Percentiles rank a stretch among this genome's conserved stretches.
Conservation (phyloP, 2,113 vertebrate genomes). For the Cavia aperea region DNA sequence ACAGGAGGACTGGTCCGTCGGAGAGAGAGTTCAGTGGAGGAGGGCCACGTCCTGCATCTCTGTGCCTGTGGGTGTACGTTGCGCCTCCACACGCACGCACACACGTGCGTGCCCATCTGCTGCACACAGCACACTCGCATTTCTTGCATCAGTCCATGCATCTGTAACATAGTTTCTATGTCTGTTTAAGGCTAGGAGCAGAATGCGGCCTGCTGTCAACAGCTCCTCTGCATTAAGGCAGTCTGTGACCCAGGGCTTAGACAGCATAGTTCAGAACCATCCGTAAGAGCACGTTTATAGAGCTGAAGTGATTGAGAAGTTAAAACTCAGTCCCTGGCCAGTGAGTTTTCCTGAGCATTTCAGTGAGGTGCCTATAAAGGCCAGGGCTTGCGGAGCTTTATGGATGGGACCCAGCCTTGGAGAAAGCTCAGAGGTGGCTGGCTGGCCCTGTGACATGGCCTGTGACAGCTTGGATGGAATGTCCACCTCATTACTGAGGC, state of each 20-base stretch:
- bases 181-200: conserved; percentile 53
- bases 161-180: conserved; percentile 55
- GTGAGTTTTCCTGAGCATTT: neutral
- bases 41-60: neutral
- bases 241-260: conserved; percentile 42
- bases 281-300: conserved; percentile 54
- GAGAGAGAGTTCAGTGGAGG: neutral
- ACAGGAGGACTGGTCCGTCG: neutral
- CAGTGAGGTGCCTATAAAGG: neutral
- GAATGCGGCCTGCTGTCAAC: neutral
- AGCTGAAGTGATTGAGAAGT: neutral
- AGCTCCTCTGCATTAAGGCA: conserved; percentile 27
- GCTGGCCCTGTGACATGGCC: neutral
- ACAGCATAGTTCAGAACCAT: neutral
- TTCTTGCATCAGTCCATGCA: conserved; percentile 55
- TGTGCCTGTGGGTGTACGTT: conserved; percentile 40
- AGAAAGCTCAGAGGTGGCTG: neutral
- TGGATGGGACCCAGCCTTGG: neutral
- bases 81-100: neutral
- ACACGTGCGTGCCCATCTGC: conserved; percentile 51
- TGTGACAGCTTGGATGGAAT: neutral
- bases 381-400: neutral
- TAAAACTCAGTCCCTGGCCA: neutral
- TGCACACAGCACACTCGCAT: conserved; percentile 57
- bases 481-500: neutral